phyloP scores from a whole-genome alignment of 2,797 vertebrate genomes.

The Oryzias dopingdopingensis region DNA sequence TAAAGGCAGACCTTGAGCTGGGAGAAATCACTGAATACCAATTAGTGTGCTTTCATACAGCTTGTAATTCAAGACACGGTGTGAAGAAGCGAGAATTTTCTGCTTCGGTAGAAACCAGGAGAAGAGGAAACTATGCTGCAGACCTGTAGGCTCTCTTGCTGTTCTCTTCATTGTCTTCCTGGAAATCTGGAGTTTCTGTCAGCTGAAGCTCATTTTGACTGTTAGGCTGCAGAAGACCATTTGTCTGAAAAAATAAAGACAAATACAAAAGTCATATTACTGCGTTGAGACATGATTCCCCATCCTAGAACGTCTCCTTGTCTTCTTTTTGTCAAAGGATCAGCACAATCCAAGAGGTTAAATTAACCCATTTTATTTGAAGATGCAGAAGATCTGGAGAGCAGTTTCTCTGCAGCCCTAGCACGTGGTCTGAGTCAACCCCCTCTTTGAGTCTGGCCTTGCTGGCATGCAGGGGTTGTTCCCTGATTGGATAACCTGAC shows the following conservation, averaged over 20 bases:
- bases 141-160: slow-evolving; percentile 91
- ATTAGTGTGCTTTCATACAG: neutral
- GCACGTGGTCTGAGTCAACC: no score
- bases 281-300: no score
- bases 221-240: slow-evolving; percentile 87
- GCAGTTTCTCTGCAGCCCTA: no score
- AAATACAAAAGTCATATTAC: neutral
- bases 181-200: slow-evolving; percentile 81
- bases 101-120: neutral
- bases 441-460: no score
- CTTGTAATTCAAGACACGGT: neutral
- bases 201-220: slow-evolving; percentile 85
- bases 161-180: slow-evolving; percentile 89
- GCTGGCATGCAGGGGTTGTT: no score
- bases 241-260: slow-evolving; percentile 72
- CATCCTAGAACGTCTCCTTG: no score
- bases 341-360: no score
- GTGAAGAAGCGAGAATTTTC: neutral
- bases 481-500: no score
- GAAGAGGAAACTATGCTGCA: slow-evolving; percentile 3
- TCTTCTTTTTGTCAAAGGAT: no score
- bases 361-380: no score
- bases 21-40: neutral
- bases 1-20: neutral
- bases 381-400: no score